These are phyloP conservation scores for Tetanocera ferruginea DNA, from an alignment of 2,888 invertebrate species.

Conservation along the genomic window DNA sequence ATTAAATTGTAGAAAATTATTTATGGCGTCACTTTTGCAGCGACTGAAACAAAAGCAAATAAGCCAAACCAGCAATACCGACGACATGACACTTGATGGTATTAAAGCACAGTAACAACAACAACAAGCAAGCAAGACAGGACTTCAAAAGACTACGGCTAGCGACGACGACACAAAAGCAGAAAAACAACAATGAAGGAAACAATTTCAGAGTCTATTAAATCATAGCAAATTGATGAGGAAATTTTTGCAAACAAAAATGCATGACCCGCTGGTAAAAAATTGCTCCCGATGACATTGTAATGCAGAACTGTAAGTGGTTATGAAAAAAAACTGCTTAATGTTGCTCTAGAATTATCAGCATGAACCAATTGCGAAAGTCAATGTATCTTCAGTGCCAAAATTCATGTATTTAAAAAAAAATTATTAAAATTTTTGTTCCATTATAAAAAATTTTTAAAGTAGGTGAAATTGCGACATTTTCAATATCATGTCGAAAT, in stretches of 20 bases:
- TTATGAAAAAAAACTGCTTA: neutral
- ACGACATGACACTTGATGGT: neutral
- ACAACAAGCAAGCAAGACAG: neutral
- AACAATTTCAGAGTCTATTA: conserved; percentile 10
- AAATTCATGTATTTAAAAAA: too few species aligned
- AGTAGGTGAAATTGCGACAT: too few species aligned
- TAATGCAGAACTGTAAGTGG: neutral
- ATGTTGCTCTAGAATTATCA: neutral
- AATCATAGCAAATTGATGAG: conserved; percentile 7
- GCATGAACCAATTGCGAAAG: too few species aligned
- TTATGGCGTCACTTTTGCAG: neutral
- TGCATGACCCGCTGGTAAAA: too few species aligned
- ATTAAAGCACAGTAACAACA: neutral
- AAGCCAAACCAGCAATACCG: neutral
- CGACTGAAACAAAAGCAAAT: neutral
- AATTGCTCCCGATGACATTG: too few species aligned
- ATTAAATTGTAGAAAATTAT: neutral
- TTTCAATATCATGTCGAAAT: too few species aligned
- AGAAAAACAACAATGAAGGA: neutral
- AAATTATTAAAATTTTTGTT: too few species aligned
- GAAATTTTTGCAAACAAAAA: neutral
- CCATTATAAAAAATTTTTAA: too few species aligned
- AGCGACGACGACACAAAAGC: neutral
- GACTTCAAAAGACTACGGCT: neutral
- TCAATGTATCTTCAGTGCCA: too few species aligned